Base-by-base conservation (phyloP, 2,113 vertebrate species). In the Cyanoderma ruficeps region DNA sequence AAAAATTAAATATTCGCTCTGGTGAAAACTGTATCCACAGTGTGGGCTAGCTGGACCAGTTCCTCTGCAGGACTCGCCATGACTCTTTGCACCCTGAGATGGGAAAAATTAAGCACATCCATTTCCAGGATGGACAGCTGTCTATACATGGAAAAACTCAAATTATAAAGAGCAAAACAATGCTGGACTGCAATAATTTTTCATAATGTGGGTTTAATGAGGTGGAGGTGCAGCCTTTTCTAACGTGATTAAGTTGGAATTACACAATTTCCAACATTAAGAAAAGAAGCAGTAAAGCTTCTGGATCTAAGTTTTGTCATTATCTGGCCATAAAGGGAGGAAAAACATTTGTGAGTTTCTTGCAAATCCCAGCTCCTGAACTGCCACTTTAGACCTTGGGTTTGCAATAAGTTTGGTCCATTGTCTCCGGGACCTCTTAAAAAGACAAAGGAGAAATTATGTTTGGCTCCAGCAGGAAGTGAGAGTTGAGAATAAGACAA, bases 1-100 rank as follows among this genome's bases (percentile, higher is more conserved):
- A 88, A 77, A 52, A 33, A 42, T 59, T 60, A 46, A 57, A 53
- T 69, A 61, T 69, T 33, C 8, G 6, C 35, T 55, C n/a, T 5
- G 1, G 18, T 71, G 52, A 52, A 82, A 68, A 59, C 2, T 0
- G 2, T 14, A 56, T 41, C 68, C 10, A 1, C 0, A 0, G 24
- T 61, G 46, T n/a, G 37, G 37, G 37, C 37, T 37, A 37, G 37
- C 14, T 83, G 37, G 60, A 21, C 23, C 1, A 2, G 11, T 4
- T 49, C 15, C 31, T 72, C 37, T 4, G 1, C 4, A 12, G 31
- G 33, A 13, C 24, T 87, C 2, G 7, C 37, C 19, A 35, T 27
- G 44, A 23, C 14, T 35, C 13, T 55, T 80, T 35, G 30, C n/a
- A 56, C 49, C 25, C 46, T 35, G n/a, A 75, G 49, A 42, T 0